Evolutionary conservation across 2,113 vertebrate species (phyloP), one percentile per base, ranked within the genome.

Genomic region (Speoplatyrhinus poulsoni): DNA sequence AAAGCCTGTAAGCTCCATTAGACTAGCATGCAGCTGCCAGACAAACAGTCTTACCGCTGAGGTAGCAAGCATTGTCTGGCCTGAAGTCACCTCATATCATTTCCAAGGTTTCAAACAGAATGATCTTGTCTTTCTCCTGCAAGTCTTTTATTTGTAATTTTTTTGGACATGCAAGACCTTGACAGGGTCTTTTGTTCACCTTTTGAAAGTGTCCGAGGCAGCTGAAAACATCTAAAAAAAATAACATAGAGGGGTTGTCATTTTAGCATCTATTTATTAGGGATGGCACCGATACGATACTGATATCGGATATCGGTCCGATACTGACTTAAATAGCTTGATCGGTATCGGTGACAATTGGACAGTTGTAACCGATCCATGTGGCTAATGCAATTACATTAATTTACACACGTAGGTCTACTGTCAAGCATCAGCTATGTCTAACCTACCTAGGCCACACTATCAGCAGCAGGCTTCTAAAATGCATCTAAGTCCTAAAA

Each of bases 151-250:
- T 26, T 26, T 26, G 1, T 26, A 3, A 2, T 26, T 26, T 26
- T 26, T 26, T 26, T 26, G 26, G 26, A 2, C 26, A 26, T 26
- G 26, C 26, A 26, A 2, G 26, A 26, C 26, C 26, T 26, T 26
- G 26, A 26, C 26, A 61, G 16, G 67, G 3, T 17, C 69, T 69
- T 85, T 89, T 89, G 81, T 41, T 41, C 36, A 8, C 36, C 36
- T 41, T 41, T 41, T 41, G 4, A 41, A 41, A 41, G 3, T 41
- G 3, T 41, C 36, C 3, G 73, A 78, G 32, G 62, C 50, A 5
- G 82, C 64, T 82, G 83, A 89, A 82, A 87, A 75, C 84, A 77
- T 65, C 54, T 77, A 73, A 85, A 80, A 88, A 91, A 90, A 67
- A 83, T 86, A 80, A 67, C 76, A 72, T 62, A 75, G 69, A 70